Evolutionary conservation across 2,888 invertebrate species (phyloP).

Genomic region (Diachrysia chrysitis): DNA sequence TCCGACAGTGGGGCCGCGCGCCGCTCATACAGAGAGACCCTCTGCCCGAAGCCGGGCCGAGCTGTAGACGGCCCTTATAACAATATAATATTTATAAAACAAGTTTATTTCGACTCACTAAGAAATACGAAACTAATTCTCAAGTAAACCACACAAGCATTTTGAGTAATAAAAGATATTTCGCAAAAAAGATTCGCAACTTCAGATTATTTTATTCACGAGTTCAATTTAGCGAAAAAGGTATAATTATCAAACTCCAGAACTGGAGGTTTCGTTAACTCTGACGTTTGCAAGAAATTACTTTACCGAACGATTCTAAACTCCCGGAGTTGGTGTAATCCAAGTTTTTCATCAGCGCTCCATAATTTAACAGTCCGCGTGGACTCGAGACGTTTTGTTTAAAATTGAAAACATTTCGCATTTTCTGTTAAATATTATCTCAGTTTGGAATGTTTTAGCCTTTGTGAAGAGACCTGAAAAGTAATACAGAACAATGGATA

Average conservation of each 20-base stretch:
- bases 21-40: slow-evolving; percentile 27
- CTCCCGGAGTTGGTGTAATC: slow-evolving; percentile 16
- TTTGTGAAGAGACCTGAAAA: background rate
- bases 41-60: slow-evolving; percentile 10
- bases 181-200: background rate
- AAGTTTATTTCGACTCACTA: background rate
- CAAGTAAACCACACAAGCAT: background rate
- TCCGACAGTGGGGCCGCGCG: slow-evolving; percentile 20
- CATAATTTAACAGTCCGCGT: slow-evolving; percentile 21
- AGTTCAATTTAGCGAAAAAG: background rate
- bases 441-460: slow-evolving; percentile 11
- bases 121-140: background rate
- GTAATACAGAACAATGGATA: background rate
- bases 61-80: slow-evolving; percentile 13
- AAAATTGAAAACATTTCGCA: slow-evolving; percentile 10
- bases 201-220: background rate
- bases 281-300: slow-evolving; percentile 9
- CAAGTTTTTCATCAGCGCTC: slow-evolving; percentile 29
- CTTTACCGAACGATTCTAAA: slow-evolving; percentile 7
- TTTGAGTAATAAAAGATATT: background rate
- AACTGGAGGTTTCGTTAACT: slow-evolving; percentile 6
- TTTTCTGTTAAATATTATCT: slow-evolving; percentile 14
- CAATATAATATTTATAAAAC: background rate
- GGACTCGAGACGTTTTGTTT: slow-evolving; percentile 20
- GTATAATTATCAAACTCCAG: background rate